Conservation (phyloP, 2,797 vertebrate species). For the Microctenopoma steveboyesi region DNA sequence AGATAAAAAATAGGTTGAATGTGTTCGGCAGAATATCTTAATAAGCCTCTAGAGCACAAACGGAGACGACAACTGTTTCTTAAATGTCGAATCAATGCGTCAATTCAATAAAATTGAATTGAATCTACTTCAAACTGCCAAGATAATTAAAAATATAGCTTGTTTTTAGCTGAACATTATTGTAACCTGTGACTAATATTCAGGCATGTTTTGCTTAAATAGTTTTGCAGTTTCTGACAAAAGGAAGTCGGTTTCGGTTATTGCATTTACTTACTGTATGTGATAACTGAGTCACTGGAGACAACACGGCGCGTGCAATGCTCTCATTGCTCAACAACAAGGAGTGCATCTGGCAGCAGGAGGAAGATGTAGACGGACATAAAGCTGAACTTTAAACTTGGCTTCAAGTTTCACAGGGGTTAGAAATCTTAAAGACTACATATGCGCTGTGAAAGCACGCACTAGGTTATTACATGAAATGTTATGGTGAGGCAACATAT, state of each 20-base stretch:
- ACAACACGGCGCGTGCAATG: not conserved
- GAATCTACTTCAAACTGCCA: slow-evolving; percentile 32
- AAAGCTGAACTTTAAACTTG: not conserved
- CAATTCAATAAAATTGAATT: not conserved
- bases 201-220: slow-evolving; percentile 6
- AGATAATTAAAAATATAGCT: not conserved
- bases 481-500: not conserved
- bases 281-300: not conserved
- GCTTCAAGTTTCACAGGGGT: not conserved
- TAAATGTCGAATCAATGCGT: not conserved
- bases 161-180: not conserved
- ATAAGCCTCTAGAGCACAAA: slow-evolving; percentile 6
- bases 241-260: slow-evolving; percentile 6
- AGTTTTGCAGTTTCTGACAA: not conserved
- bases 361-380: not conserved
- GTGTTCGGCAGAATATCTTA: slow-evolving; percentile 10
- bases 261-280: not conserved
- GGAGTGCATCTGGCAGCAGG: not conserved
- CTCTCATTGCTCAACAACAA: not conserved
- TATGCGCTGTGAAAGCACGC: too few relatives aligned
- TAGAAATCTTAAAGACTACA: not conserved
- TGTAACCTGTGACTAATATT: not conserved
- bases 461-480: not conserved
- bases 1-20: not conserved
- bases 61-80: slow-evolving; percentile 12